phyloP scores from a whole-genome alignment of 1,140 invertebrate species.

The Mesaphorura yosii region DNA sequence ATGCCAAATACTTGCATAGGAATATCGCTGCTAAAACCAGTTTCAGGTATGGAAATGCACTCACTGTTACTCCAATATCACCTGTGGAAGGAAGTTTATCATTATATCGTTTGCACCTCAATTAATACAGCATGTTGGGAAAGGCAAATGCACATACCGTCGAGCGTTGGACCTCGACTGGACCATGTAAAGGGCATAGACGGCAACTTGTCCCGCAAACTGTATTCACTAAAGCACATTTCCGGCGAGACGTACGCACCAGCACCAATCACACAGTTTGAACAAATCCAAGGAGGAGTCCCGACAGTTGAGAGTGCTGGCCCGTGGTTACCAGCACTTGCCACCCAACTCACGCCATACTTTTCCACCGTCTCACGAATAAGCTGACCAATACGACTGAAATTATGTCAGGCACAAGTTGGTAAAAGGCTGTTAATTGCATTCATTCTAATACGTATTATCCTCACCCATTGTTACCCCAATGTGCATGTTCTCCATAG shows the following conservation, averaged over 20 bases:
- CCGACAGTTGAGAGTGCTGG: conserved; percentile 85
- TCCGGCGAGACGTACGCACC: conserved; percentile 93
- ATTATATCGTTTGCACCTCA: too few species aligned
- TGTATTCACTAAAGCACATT: conserved; percentile 94
- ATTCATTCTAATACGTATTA: not conserved
- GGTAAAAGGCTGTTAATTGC: conserved; percentile 8
- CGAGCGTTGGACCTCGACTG: conserved; percentile 73
- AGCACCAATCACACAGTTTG: conserved; percentile 72
- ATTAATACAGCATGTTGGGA: too few species aligned
- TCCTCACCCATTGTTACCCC: conserved; percentile 37
- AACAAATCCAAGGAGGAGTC: conserved; percentile 76
- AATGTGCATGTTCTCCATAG: conserved; percentile 88
- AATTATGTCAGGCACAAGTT: conserved; percentile 31
- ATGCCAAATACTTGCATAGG: conserved; percentile 72
- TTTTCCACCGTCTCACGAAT: conserved; percentile 85
- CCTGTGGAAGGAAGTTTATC: too few species aligned
- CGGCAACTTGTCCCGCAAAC: conserved; percentile 66
- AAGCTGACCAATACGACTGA: conserved; percentile 67
- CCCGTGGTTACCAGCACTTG: conserved; percentile 88
- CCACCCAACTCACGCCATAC: conserved; percentile 81
- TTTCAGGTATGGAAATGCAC: too few species aligned
- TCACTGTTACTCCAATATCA: too few species aligned
- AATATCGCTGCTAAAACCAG: too few species aligned
- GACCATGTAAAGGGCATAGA: conserved; percentile 90
- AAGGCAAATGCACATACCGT: too few species aligned